Percentiles rank a stretch among this genome's conserved stretches.
These are phyloP conservation scores for Thinocorus orbignyianus DNA, from an alignment of 2,113 vertebrate species.

Conservation along the genomic window DNA sequence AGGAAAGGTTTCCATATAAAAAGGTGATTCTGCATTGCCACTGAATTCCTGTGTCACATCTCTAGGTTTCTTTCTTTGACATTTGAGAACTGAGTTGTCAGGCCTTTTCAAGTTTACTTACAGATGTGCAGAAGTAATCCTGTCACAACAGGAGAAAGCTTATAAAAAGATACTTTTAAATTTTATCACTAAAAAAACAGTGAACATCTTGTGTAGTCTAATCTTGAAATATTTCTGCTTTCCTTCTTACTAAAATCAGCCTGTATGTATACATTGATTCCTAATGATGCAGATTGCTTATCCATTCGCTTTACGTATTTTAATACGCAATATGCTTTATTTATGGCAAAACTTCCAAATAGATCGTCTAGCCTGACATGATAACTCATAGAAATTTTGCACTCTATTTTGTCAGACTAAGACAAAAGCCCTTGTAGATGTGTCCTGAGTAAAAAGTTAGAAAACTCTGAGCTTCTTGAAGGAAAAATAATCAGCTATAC, in stretches of 20 bases:
- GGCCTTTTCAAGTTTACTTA: slow-evolving; percentile 18
- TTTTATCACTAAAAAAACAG: slow-evolving; percentile 48
- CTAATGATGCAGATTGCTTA: slow-evolving; percentile 55
- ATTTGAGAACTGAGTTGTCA: background rate
- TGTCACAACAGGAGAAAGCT: slow-evolving; percentile 56
- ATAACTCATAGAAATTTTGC: background rate
- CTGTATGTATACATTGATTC: slow-evolving; percentile 29
- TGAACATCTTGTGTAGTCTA: slow-evolving; percentile 31
- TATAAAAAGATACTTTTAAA: slow-evolving; percentile 62
- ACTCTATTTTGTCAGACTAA: background rate
- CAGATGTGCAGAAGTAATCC: slow-evolving; percentile 57
- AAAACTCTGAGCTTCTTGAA: background rate
- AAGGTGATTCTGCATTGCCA: background rate
- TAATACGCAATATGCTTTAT: background rate
- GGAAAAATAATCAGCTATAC: background rate
- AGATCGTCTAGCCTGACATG: background rate
- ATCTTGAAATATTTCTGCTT: slow-evolving; percentile 50
- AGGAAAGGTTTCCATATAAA: background rate
- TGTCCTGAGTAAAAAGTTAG: background rate
- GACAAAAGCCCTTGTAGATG: background rate
- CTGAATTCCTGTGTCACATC: background rate
- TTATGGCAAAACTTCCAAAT: background rate
- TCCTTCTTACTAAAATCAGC: slow-evolving; percentile 51
- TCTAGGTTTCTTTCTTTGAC: background rate
- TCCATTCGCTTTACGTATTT: background rate